Base-by-base conservation (phyloP, 1,140 invertebrate genomes). In the Bombus confusus region DNA sequence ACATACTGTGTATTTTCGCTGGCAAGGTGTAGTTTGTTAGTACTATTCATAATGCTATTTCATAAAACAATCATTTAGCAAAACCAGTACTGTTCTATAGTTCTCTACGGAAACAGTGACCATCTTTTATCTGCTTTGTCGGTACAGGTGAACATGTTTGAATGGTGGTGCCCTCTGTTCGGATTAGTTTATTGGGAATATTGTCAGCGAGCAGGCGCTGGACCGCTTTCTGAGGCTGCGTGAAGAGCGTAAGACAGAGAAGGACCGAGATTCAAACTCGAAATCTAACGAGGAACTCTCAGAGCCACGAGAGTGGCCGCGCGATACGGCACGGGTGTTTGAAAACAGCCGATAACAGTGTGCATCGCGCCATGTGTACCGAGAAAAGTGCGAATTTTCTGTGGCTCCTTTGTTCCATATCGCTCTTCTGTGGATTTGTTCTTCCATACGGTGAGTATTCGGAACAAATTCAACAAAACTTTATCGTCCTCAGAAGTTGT, bases 231-330 rank as follows among this genome's bases (percentile, higher is more conserved):
- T 80, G 88, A 85, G 81, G 88, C 89, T 88, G 87, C 75, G 87
- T 66, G 59, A 64, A 73, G 83, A 79, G 73, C 66, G 57, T 72
- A 75, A 72, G 86, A 85, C 59, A 59, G 86, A 73, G 81, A 68
- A 77, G 37, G 64, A 75, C 37, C 37, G 80, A 81, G 89, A 92
- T 92, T 93, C 88, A 93, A 92, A 91, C 92, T 88, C 90, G 86
- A 91, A 90, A 91, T 91, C 86, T 87, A 89, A 88, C 88, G 84
- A 85, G 87, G 37, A 76, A 84, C 85, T 81, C 87, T 93, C 93
- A 93, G 92, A 94, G 86, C 89, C 92, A 91, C 93, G 91, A 92
- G 91, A 93, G 93, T 92, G 90, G 91, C 88, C 91, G 92, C 89
- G 91, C 91, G 90, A 89, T 86, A 87, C 92, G 90, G 82, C 83